Percentiles rank a stretch among this genome's conserved stretches.
Evolutionary conservation across 2,113 vertebrate genomes (phyloP).

Genomic region (Petromus typicus): DNA sequence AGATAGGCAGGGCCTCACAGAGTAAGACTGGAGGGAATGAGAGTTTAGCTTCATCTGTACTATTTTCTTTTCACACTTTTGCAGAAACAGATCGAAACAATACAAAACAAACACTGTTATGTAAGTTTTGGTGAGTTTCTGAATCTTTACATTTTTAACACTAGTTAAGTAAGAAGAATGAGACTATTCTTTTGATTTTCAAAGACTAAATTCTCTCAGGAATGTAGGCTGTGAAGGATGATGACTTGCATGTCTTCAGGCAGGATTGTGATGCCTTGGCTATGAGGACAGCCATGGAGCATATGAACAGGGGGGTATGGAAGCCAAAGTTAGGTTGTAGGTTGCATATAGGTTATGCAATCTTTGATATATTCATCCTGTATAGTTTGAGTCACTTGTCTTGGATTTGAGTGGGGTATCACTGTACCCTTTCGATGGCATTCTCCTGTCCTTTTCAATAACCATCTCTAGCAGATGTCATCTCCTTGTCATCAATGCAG

Average conservation of each 20-base stretch:
- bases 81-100: conserved; percentile 8
- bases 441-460: background rate
- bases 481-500: background rate
- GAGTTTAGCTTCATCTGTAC: background rate
- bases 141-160: background rate
- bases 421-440: background rate
- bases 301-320: background rate
- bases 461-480: accelerated
- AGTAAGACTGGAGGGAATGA: background rate
- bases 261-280: too few species aligned
- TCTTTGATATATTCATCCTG: background rate
- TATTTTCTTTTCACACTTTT: background rate
- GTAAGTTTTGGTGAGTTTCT: background rate
- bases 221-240: accelerated
- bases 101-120: background rate
- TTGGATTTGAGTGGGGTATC: background rate
- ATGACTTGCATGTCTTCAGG: too few species aligned
- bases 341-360: background rate
- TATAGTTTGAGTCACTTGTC: background rate
- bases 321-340: background rate
- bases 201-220: background rate
- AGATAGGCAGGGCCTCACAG: background rate
- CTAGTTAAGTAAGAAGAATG: background rate
- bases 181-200: background rate
- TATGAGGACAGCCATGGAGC: background rate